Evolutionary conservation across 2,888 invertebrate species (phyloP).

Genomic region (Notodonta dromedarius): DNA sequence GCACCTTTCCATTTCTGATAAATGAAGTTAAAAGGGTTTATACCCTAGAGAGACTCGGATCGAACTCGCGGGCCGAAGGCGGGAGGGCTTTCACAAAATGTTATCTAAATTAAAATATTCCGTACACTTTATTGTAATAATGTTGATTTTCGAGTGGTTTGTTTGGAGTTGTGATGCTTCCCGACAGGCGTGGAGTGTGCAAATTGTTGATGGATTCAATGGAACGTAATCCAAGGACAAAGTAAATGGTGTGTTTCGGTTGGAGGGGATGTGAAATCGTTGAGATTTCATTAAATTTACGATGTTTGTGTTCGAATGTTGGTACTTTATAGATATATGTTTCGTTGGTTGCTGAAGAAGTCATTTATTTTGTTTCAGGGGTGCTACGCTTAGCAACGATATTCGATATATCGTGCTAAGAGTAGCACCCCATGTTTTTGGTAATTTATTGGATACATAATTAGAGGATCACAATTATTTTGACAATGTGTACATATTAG

Average conservation of each 20-base stretch:
- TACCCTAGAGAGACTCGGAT: slow-evolving; percentile 28
- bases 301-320: too few relatives aligned
- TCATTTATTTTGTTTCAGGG: too few relatives aligned
- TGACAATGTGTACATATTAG: too few relatives aligned
- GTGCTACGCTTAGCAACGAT: too few relatives aligned
- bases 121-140: slow-evolving; percentile 6
- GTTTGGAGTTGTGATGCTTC: background rate
- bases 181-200: background rate
- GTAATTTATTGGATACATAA: too few relatives aligned
- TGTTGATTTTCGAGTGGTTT: background rate
- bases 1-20: slow-evolving; percentile 62
- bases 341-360: too few relatives aligned
- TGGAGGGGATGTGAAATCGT: background rate
- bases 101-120: slow-evolving; percentile 33
- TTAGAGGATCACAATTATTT: too few relatives aligned
- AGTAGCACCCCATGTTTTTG: too few relatives aligned
- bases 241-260: background rate
- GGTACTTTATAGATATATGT: too few relatives aligned
- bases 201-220: background rate
- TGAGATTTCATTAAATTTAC: background rate
- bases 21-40: slow-evolving; percentile 66
- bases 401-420: too few relatives aligned
- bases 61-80: slow-evolving; percentile 10
- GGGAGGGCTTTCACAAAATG: slow-evolving; percentile 15
- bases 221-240: background rate